Percentiles rank a stretch among this genome's conserved stretches.
These are phyloP conservation scores for Oncorhynchus tshawytscha DNA, from an alignment of 2,113 vertebrate species.

Conservation along the genomic window DNA sequence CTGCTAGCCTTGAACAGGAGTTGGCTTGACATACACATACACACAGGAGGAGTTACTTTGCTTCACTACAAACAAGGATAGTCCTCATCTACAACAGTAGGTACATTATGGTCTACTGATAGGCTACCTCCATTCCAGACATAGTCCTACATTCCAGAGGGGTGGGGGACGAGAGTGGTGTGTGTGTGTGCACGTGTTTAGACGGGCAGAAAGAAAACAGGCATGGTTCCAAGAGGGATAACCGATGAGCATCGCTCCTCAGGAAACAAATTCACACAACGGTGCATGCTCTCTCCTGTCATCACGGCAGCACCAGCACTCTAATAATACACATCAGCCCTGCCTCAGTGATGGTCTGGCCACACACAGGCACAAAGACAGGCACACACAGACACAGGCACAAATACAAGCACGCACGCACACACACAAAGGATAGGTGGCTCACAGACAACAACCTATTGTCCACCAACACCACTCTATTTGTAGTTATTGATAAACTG, in stretches of 20 bases:
- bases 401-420: slow-evolving; percentile 50
- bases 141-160: background rate
- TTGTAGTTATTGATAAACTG: slow-evolving; percentile 70
- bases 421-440: slow-evolving; percentile 26
- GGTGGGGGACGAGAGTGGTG: background rate
- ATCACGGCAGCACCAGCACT: slow-evolving; percentile 65
- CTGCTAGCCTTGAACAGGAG: too few species aligned
- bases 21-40: too few species aligned
- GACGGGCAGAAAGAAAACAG: slow-evolving; percentile 31
- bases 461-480: slow-evolving; percentile 54
- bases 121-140: background rate
- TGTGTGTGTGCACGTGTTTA: slow-evolving; percentile 51
- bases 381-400: slow-evolving; percentile 50
- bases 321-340: slow-evolving; percentile 74
- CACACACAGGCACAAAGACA: slow-evolving; percentile 23
- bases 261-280: slow-evolving; percentile 77
- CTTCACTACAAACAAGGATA: slow-evolving; percentile 30
- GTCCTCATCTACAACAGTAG: slow-evolving; percentile 16
- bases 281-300: slow-evolving; percentile 72
- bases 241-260: slow-evolving; percentile 63
- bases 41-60: background rate
- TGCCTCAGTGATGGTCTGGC: slow-evolving; percentile 36
- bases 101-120: slow-evolving; percentile 22
- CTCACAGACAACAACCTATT: slow-evolving; percentile 19
- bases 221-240: slow-evolving; percentile 61